phyloP scores from a whole-genome alignment of 2,113 vertebrate genomes.

The Corynorhinus townsendii region DNA sequence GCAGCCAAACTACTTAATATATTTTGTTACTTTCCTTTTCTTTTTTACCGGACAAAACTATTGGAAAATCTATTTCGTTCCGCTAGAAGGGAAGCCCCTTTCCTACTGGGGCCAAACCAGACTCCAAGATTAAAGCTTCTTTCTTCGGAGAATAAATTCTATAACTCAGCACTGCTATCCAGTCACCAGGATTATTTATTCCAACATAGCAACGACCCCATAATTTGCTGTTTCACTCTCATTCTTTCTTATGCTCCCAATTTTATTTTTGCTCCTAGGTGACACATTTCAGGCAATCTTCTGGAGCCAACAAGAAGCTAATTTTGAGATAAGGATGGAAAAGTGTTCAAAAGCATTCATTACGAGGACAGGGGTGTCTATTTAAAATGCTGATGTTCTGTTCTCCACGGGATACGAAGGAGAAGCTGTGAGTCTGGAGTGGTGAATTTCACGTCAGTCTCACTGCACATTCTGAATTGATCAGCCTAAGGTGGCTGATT shows the following conservation, averaged over 20 bases:
- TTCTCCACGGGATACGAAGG: neutral
- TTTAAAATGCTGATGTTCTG: slow-evolving; percentile 36
- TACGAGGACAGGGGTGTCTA: neutral
- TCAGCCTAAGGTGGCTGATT: neutral
- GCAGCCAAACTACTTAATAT: neutral
- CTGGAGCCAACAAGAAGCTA: slow-evolving; percentile 16
- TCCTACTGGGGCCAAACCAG: slow-evolving; percentile 2
- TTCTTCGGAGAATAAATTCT: neutral
- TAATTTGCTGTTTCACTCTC: neutral
- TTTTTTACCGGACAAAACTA: slow-evolving; percentile 18
- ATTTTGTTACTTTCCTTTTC: slow-evolving; percentile 42
- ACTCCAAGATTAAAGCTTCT: slow-evolving; percentile 11
- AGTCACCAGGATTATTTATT: slow-evolving; percentile 1
- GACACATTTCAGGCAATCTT: slow-evolving; percentile 47
- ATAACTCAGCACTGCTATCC: neutral
- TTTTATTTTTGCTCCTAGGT: slow-evolving; percentile 45
- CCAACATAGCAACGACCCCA: neutral
- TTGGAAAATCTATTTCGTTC: slow-evolving; percentile 41
- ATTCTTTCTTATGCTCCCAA: slow-evolving; percentile 8
- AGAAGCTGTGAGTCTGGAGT: neutral
- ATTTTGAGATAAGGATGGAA: slow-evolving; percentile 50
- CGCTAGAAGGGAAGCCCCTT: neutral
- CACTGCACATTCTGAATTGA: neutral
- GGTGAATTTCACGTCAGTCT: neutral
- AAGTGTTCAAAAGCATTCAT: slow-evolving; percentile 7